Base-by-base conservation (phyloP, 1,140 invertebrate genomes). In the Eulimnadia texana region DNA sequence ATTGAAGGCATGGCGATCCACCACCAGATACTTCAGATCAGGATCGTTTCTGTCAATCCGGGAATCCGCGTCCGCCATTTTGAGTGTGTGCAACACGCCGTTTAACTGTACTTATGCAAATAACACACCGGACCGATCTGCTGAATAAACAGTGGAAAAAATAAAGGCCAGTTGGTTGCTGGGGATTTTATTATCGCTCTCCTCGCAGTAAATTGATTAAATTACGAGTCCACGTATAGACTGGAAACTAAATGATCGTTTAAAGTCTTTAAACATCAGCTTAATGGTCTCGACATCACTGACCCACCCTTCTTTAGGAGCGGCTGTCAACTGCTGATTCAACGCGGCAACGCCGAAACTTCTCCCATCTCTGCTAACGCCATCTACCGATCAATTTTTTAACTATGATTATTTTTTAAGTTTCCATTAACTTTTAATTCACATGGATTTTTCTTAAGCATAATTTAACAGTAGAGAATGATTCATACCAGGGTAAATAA, bases 1-100 rank as follows among this genome's bases (percentile, higher is more conserved):
- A 73, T 92, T 93, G 78, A 92, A 90, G 72, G 84, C 84, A 77
- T 93, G 93, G 70, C 90, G 81, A 76, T 94, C 90, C 67, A 94
- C 90, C 73, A 89, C 90, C 69, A 95, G 79, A 79, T 89, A 93
- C 77, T 90, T 87, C 72, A 94, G 80, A 78, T 93, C 90, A 71
- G 90, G 90, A 80, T 94, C 90, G 71, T 86, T 89, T 70, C 86
- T 85, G 80, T 92, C 88, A 76, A 83, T 28, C 50, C 50, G 50
- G 60, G 60, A 52, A 29, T 54, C 60, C 22, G 51, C 60, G 53
- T 52, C 60, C 50, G 60, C 60, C 60, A 61, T 61, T 61, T 61
- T 61, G 51, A 25, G 50, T 61, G 3, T 42, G 16, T 6, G 6
- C 33, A 42, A 42, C 33, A 42, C 33, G 33, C 33, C 33, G 33